Percentiles rank a stretch among this genome's conserved stretches.
phyloP scores from a whole-genome alignment of 2,113 vertebrate genomes.

The Canis aureus region DNA sequence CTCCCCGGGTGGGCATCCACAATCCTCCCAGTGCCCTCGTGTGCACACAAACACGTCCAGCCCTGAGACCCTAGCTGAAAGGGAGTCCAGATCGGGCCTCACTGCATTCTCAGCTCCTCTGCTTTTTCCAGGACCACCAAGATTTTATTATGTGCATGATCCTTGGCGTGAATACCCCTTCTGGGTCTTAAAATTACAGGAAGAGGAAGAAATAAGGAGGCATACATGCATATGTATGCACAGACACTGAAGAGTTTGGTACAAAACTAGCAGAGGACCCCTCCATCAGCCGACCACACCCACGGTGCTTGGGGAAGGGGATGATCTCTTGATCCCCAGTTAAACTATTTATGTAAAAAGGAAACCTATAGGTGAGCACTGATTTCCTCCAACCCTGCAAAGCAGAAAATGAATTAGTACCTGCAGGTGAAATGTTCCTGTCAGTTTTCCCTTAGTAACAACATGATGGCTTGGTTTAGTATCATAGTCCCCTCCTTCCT shows the following conservation, averaged over 20 bases:
- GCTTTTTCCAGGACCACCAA: not conserved
- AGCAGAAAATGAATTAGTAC: not conserved
- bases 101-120: not conserved
- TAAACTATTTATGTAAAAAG: not conserved
- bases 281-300: not conserved
- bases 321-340: not conserved
- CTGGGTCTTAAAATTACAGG: not conserved
- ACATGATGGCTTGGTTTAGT: not conserved
- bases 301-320: not conserved
- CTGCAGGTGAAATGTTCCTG: not conserved
- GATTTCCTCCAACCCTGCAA: not conserved
- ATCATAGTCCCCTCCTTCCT: not conserved
- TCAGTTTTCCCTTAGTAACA: not conserved
- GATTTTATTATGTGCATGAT: not conserved
- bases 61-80: not conserved
- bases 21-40: accelerated
- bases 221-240: too few relatives aligned
- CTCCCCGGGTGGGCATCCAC: not conserved
- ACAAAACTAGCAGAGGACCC: not conserved
- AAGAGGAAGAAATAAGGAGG: not conserved
- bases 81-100: not conserved
- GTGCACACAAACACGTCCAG: not conserved
- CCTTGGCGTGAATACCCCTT: not conserved
- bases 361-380: not conserved
- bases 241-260: not conserved